These are phyloP conservation scores for Pararge aegeria DNA, from an alignment of 1,140 invertebrate genomes.

Conservation along the genomic window DNA sequence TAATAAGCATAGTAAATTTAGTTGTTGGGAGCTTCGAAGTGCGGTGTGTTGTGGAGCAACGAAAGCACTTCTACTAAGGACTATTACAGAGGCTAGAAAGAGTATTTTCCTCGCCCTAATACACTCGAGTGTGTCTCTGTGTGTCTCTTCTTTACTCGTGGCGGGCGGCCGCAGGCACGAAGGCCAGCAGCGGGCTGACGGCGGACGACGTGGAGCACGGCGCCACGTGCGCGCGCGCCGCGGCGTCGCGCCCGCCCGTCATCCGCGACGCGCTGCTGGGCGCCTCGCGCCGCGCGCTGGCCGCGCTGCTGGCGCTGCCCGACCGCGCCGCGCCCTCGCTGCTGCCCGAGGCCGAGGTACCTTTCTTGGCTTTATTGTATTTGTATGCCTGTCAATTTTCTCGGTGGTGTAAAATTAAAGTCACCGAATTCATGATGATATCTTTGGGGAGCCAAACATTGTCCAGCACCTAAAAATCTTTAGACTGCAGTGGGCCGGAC, in stretches of 20 bases:
- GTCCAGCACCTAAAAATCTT: too few species aligned
- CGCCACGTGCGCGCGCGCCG: conserved; percentile 88
- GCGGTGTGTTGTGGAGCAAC: too few species aligned
- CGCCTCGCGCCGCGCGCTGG: conserved; percentile 90
- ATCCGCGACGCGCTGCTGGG: conserved; percentile 89
- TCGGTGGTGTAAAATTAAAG: too few species aligned
- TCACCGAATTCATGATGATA: too few species aligned
- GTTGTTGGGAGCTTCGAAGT: too few species aligned
- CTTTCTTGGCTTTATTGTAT: not conserved
- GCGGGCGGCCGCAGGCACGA: not conserved
- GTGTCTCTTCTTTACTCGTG: not conserved
- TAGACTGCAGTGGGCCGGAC: too few species aligned
- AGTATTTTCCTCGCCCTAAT: too few species aligned
- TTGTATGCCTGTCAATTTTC: not conserved
- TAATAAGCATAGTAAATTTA: too few species aligned
- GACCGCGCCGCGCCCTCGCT: conserved; percentile 40
- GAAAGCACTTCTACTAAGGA: too few species aligned
- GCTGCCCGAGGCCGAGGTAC: conserved; percentile 41
- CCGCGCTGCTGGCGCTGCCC: conserved; percentile 86
- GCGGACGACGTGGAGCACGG: conserved; percentile 97
- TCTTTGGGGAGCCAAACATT: too few species aligned
- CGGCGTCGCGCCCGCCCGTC: conserved; percentile 87
- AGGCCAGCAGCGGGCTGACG: conserved; percentile 84
- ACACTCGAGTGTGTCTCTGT: too few species aligned
- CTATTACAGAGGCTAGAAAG: too few species aligned